These are phyloP conservation scores for Platysteira castanea DNA, from an alignment of 2,113 vertebrate species.

Conservation along the genomic window DNA sequence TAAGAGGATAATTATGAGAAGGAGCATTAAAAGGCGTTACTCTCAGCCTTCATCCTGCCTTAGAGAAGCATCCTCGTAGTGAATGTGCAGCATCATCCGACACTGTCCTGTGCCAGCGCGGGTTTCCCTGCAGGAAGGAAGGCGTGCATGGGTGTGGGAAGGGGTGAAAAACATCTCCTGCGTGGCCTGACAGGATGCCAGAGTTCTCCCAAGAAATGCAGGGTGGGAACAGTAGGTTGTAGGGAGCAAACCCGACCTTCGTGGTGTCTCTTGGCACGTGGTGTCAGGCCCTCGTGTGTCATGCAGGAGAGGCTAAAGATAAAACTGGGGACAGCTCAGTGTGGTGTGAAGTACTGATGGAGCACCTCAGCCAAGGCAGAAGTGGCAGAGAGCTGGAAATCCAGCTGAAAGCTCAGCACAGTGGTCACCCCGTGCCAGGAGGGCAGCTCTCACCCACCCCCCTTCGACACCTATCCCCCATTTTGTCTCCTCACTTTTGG, in stretches of 20 bases:
- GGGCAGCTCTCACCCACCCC: neutral
- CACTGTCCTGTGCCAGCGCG: accelerated
- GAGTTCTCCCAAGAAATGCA: neutral
- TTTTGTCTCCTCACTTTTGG: neutral
- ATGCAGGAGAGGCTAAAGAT: neutral
- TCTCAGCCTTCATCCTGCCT: neutral
- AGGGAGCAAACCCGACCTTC: neutral
- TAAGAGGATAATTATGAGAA: constrained; percentile 52
- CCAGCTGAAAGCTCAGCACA: neutral
- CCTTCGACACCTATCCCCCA: neutral
- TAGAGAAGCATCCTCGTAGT: neutral
- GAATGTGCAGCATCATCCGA: neutral
- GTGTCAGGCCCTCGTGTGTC: neutral
- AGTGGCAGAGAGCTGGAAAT: neutral
- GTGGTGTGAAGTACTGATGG: neutral
- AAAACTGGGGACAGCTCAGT: neutral
- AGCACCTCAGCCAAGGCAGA: neutral
- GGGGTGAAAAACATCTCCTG: neutral
- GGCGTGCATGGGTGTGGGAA: neutral
- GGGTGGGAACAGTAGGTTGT: neutral
- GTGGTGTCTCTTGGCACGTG: accelerated
- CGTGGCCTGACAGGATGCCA: accelerated
- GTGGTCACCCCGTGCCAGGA: accelerated
- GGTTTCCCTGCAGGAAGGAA: neutral
- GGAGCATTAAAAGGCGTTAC: neutral